Conservation (phyloP, 2,113 vertebrate genomes). For the Gymnarchus niloticus region DNA sequence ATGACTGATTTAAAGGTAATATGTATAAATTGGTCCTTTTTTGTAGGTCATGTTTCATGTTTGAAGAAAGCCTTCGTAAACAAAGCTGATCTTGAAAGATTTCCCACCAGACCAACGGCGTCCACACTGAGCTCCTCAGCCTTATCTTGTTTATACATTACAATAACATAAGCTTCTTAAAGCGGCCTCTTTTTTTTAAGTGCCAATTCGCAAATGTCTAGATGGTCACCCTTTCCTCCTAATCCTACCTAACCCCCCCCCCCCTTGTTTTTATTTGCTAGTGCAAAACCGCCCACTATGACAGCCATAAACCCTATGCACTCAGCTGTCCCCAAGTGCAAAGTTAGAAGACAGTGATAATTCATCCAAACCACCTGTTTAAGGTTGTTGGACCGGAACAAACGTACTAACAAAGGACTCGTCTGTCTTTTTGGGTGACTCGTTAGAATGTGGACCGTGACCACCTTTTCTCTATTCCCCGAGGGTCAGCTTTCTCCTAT, state of each 20-base stretch:
- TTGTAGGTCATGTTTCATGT: background rate
- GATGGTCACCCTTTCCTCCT: background rate
- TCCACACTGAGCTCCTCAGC: background rate
- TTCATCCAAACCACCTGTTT: conserved; percentile 23
- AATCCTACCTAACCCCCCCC: background rate
- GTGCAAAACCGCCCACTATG: background rate
- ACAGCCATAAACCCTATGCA: background rate
- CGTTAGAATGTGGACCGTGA: background rate
- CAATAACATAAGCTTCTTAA: conserved; percentile 9
- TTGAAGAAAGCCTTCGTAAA: background rate
- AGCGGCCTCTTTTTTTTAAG: background rate
- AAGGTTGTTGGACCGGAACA: conserved; percentile 18
- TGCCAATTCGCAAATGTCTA: conserved; percentile 8
- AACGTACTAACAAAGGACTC: background rate
- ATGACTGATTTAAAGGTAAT: background rate
- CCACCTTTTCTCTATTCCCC: background rate
- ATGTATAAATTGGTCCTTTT: background rate
- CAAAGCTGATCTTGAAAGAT: background rate
- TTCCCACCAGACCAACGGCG: background rate
- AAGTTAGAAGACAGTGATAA: conserved; percentile 8
- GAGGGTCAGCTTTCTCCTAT: background rate
- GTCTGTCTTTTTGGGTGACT: background rate
- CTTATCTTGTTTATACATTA: conserved; percentile 19
- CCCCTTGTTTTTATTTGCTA: background rate
- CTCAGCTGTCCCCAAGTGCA: background rate